Base-by-base conservation (phyloP, 2,888 invertebrate genomes). In the Helleia helle region DNA sequence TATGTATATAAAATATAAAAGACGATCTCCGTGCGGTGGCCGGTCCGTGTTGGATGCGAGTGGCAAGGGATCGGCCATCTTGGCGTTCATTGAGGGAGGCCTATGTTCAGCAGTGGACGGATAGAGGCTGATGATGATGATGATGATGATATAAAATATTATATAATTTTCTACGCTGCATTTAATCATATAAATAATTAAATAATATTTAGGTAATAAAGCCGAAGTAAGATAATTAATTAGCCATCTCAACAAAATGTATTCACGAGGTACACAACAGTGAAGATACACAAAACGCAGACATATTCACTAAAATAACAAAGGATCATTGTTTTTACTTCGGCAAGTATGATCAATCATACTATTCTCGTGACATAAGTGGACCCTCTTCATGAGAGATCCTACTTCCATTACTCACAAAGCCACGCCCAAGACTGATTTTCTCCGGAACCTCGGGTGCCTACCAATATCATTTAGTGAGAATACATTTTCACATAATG, bases 371-470 rank as follows among this genome's bases (percentile, higher is more conserved):
- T 71, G 80, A 80, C 81, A 81, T 77, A 81, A 83, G 80, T 77
- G 80, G 76, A 80, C 84, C 83, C 81, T 83, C 75, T 72, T 79
- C 76, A 73, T 70, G 59, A 69, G 72, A 74, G 73, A 75, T 73
- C 73, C 59, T 68, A 75, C 64, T 72, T 71, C 81, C 83, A 84
- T 83, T 84, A 84, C 71, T 84, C 80, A 83, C 59, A 54, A 62
- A 58, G 65, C 74, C 72, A 66, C 81, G 72, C 80, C 80, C 73
- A 55, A 58, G 67, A 60, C 76, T 76, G 77, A 77, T 80, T 79
- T 67, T 65, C 62, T 61, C 61, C 56, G 62, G 53, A 59, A 61
- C 34, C 18, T 17, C 34, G 18, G 12, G n/a, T 34, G 18, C 22
- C 6, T 8, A 18, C 34, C 34, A 18, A 34, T 22, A 12, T 12